Evolutionary conservation across 2,113 vertebrate species (phyloP).

Genomic region (Triplophysa dalaica): DNA sequence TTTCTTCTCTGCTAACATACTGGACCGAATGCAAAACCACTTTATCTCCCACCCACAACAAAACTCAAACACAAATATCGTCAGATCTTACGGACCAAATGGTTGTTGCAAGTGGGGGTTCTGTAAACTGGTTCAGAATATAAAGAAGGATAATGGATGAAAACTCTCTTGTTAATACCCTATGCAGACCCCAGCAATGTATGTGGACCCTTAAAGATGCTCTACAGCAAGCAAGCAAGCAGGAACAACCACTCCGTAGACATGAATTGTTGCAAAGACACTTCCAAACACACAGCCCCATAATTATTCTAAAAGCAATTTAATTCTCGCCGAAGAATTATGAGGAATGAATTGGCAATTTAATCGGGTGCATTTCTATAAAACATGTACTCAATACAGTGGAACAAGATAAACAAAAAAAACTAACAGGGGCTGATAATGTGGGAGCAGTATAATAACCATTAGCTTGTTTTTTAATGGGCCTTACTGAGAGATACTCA

Average conservation of each 20-base stretch:
- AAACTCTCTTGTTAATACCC: neutral
- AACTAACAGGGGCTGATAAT: conserved; percentile 17
- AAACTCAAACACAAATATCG: neutral
- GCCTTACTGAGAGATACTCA: conserved; percentile 30
- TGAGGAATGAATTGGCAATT: conserved; percentile 47
- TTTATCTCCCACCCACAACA: neutral
- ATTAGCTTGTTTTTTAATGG: conserved; percentile 46
- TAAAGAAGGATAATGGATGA: too few species aligned
- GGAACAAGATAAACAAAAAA: conserved; percentile 44
- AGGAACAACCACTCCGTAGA: neutral
- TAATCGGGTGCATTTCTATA: conserved; percentile 47
- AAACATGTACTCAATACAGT: conserved; percentile 41
- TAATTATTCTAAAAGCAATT: conserved; percentile 48
- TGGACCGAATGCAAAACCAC: neutral
- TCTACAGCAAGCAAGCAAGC: conserved; percentile 10
- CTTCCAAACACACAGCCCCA: conserved; percentile 7
- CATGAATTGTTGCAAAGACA: conserved; percentile 29
- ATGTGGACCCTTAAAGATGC: conserved; percentile 19
- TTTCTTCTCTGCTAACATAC: neutral
- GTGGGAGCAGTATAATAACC: conserved; percentile 20
- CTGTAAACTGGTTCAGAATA: neutral
- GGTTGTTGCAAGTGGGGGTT: neutral
- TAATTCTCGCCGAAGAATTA: conserved; percentile 34
- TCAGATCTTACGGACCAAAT: neutral
- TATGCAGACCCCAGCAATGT: neutral